A percentile compares a stretch with the other conserved stretches of the same genome.
phyloP scores from a whole-genome alignment of 2,113 vertebrate genomes.

The Takifugu bimaculatus region DNA sequence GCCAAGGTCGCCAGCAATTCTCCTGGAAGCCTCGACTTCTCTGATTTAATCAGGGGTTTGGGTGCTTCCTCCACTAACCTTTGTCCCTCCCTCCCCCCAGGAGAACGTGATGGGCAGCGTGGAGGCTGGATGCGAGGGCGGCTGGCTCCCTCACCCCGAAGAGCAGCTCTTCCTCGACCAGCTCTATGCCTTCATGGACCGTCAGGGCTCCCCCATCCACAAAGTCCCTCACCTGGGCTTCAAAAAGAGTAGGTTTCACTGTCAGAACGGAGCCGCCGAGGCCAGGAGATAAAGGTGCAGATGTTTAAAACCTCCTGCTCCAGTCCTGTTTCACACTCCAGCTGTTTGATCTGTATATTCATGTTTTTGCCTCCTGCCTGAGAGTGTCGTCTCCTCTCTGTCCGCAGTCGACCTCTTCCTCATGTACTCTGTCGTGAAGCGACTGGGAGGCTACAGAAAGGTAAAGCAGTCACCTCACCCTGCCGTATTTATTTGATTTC shows the following conservation, averaged over 20 bases:
- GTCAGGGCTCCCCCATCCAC: slow-evolving; percentile 70
- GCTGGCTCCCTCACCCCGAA: slow-evolving; percentile 77
- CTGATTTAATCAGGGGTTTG: no score
- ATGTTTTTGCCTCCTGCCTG: slow-evolving; percentile 4
- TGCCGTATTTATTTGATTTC: not conserved
- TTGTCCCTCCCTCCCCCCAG: slow-evolving; percentile 31
- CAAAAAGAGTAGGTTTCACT: slow-evolving; percentile 76
- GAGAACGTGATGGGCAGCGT: slow-evolving; percentile 77
- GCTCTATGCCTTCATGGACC: slow-evolving; percentile 75
- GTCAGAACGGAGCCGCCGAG: no score
- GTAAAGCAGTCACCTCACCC: slow-evolving; percentile 48
- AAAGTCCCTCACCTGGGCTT: slow-evolving; percentile 82
- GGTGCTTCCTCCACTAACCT: not conserved
- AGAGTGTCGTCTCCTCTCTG: not conserved
- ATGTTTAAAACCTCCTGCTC: no score
- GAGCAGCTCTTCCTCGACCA: slow-evolving; percentile 80
- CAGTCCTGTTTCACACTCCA: not conserved
- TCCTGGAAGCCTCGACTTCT: no score
- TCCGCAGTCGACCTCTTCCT: slow-evolving; percentile 79
- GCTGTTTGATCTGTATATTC: not conserved
- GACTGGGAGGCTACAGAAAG: slow-evolving; percentile 75
- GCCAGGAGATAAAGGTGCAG: no score
- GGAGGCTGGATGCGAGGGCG: slow-evolving; percentile 67
- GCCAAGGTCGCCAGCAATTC: no score
- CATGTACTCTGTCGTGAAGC: slow-evolving; percentile 75